A percentile compares a stretch with the other conserved stretches of the same genome.
Evolutionary conservation across 2,113 vertebrate species (phyloP).

Genomic region (Apteryx owenii): DNA sequence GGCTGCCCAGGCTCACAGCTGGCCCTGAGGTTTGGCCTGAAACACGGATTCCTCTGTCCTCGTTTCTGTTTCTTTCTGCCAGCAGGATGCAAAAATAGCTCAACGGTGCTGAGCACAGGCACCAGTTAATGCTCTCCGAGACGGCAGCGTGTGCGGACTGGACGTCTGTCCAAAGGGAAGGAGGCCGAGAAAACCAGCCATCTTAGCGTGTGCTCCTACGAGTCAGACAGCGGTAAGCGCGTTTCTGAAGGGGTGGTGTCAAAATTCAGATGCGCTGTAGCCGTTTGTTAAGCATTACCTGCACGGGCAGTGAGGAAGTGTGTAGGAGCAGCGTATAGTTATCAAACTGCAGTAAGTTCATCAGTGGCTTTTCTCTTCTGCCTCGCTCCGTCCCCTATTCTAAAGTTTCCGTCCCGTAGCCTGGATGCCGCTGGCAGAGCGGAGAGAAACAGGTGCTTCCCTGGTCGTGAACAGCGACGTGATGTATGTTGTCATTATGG

Average conservation of each 20-base stretch:
- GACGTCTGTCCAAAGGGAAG: rapidly evolving
- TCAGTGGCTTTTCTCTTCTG: neutral
- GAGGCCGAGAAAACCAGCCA: neutral
- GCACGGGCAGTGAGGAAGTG: neutral
- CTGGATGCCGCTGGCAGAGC: neutral
- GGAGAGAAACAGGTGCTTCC: constrained; percentile 39
- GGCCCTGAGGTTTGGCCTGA: neutral
- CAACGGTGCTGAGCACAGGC: neutral
- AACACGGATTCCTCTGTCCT: too few species aligned
- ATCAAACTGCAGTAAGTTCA: rapidly evolving
- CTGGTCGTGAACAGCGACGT: neutral
- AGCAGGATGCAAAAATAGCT: neutral
- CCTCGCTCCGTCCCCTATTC: neutral
- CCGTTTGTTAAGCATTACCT: rapidly evolving
- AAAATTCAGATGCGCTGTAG: rapidly evolving
- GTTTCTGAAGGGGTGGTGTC: rapidly evolving
- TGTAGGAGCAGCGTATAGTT: neutral
- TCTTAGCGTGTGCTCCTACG: neutral
- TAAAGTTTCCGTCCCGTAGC: neutral
- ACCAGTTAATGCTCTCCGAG: neutral
- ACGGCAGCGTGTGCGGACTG: rapidly evolving
- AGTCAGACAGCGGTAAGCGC: rapidly evolving
- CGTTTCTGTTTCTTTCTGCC: neutral
- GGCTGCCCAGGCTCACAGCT: too few species aligned
- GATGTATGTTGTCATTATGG: constrained; percentile 18